Base-by-base conservation (phyloP, 1,140 invertebrate species). In the Tetramorium parvispinum region DNA sequence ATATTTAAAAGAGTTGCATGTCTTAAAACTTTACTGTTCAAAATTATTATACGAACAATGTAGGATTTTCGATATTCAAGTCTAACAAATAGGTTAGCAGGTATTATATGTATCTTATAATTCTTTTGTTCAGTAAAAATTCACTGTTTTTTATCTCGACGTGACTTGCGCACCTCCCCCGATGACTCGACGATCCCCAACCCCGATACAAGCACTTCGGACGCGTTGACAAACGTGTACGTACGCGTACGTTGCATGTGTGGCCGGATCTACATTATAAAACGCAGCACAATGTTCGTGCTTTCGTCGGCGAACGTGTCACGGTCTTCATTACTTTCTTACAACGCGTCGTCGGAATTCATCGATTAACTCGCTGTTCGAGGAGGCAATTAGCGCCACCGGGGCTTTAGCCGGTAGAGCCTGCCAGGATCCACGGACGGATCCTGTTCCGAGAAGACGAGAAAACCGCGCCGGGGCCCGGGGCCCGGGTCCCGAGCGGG, bases 271-370 rank as follows among this genome's bases (percentile, higher is more conserved):
- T n/a, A 32, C 43, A 46, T 81, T 55, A 61, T 75, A 83, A 83
- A 37, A 75, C 18, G 40, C 53, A 82, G 10, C 21, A 32, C 66
- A 46, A 27, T 21, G 51, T 61, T 32, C 51, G 51, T n/a, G 65
- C 21, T 46, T 57, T 55, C 53, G 66, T 46, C 24, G 66, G 40
- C 66, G 68, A 83, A 83, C 68, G 79, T 83, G 79, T 83, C 79
- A 75, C 79, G 68, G 71, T 83, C 79, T 83, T 83, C 79, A 83
- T 83, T 83, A 83, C 55, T 83, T 83, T 83, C 79, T 83, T 83
- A 55, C 53, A 21, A 46, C 79, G 68, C 68, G 68, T 83, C 79
- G 79, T 83, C 68, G 68, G 79, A 83, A 83, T 83, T 83, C 79
- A 83, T 83, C 79, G 79, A 83, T 82, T 82, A 82, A 82, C 79